Evolutionary conservation across 2,113 vertebrate genomes (phyloP).

Genomic region (Zootoca vivipara): DNA sequence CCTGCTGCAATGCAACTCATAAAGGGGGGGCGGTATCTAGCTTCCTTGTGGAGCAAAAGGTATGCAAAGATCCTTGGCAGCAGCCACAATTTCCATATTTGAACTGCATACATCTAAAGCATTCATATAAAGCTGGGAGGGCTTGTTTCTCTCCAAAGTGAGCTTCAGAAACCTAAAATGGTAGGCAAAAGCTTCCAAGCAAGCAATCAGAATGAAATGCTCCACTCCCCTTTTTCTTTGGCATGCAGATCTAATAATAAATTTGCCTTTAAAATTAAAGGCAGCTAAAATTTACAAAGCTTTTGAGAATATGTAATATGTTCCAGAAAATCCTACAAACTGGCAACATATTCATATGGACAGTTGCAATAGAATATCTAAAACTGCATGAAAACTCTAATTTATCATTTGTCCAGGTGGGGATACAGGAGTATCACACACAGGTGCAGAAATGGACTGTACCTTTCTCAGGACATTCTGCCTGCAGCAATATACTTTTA

Average conservation of each 20-base stretch:
- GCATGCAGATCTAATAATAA: background rate
- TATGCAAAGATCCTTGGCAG: background rate
- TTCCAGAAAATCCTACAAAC: background rate
- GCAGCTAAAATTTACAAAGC: background rate
- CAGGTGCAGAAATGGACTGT: background rate
- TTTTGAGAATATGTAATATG: background rate
- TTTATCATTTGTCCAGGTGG: background rate
- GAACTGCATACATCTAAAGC: background rate
- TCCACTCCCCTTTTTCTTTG: background rate
- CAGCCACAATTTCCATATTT: background rate
- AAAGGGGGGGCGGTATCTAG: no score
- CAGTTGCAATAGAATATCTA: background rate
- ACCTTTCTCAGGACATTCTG: background rate
- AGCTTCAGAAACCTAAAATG: background rate
- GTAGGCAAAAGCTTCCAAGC: background rate
- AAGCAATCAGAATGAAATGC: background rate
- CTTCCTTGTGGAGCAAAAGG: background rate
- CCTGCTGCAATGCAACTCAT: background rate
- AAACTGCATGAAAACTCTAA: background rate
- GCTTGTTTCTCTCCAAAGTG: background rate
- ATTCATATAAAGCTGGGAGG: background rate
- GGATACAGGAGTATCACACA: background rate
- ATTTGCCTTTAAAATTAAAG: background rate
- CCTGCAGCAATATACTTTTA: background rate
- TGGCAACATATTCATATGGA: background rate